These are phyloP conservation scores for Ischnura elegans DNA, from an alignment of 2,888 invertebrate genomes.

Conservation along the genomic window DNA sequence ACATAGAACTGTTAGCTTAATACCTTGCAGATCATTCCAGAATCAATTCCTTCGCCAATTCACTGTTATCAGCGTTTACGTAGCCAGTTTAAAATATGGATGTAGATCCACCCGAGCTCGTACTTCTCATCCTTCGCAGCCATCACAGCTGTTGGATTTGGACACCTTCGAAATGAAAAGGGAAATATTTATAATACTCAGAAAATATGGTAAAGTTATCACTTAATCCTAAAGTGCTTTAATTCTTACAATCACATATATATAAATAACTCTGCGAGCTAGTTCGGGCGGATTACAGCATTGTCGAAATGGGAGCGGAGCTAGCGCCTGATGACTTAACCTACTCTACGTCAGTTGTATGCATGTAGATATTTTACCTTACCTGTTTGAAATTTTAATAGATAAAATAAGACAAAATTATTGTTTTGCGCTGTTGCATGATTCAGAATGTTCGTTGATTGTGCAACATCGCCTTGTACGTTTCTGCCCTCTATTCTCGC, in stretches of 20 bases:
- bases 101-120: background rate
- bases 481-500: conserved; percentile 68
- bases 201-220: conserved; percentile 54
- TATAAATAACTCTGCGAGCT: background rate
- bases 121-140: background rate
- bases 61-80: background rate
- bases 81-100: background rate
- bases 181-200: conserved; percentile 43
- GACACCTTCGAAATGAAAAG: conserved; percentile 50
- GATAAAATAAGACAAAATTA: conserved; percentile 16
- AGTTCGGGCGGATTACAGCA: background rate
- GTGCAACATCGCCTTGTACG: conserved; percentile 67
- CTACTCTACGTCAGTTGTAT: background rate
- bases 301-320: background rate
- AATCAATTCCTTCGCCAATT: background rate
- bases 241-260: background rate
- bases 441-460: conserved; percentile 57
- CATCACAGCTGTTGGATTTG: conserved; percentile 32
- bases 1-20: background rate
- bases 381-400: background rate
- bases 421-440: conserved; percentile 66
- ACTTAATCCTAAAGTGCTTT: background rate
- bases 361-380: background rate
- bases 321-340: background rate
- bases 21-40: background rate